A percentile compares a stretch with the other conserved stretches of the same genome.
Evolutionary conservation across 2,888 invertebrate genomes (phyloP).

Genomic region (Atrina japonica): DNA sequence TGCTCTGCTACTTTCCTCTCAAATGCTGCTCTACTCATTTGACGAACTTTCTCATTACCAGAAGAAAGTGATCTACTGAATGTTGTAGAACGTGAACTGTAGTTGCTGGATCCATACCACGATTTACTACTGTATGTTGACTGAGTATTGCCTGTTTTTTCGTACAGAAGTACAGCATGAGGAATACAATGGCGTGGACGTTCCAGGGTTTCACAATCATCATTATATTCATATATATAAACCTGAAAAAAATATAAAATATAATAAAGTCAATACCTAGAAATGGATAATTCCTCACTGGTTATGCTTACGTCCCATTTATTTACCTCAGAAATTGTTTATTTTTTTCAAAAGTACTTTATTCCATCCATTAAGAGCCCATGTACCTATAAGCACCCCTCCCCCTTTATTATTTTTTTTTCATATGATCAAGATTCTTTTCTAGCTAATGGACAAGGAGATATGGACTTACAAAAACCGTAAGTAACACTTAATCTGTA

Average conservation of each 20-base stretch:
- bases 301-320: no score
- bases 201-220: conserved; percentile 66
- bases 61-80: neutral
- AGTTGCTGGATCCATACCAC: neutral
- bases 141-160: conserved; percentile 19
- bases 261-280: neutral
- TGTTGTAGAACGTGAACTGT: neutral
- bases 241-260: conserved; percentile 54
- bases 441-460: no score
- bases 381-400: no score
- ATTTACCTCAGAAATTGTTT: no score
- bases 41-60: conserved; percentile 3
- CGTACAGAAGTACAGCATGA: conserved; percentile 62
- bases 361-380: no score
- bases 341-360: no score
- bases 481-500: no score
- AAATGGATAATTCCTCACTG: neutral
- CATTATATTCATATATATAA: conserved; percentile 73
- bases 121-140: neutral
- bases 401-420: no score
- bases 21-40: conserved; percentile 15
- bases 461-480: no score
- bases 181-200: conserved; percentile 72
- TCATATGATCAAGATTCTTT: no score
- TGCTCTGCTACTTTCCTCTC: conserved; percentile 14